A percentile compares a stretch with the other conserved stretches of the same genome.
These are phyloP conservation scores for Tridacna crocea DNA, from an alignment of 2,888 invertebrate genomes.

Conservation along the genomic window DNA sequence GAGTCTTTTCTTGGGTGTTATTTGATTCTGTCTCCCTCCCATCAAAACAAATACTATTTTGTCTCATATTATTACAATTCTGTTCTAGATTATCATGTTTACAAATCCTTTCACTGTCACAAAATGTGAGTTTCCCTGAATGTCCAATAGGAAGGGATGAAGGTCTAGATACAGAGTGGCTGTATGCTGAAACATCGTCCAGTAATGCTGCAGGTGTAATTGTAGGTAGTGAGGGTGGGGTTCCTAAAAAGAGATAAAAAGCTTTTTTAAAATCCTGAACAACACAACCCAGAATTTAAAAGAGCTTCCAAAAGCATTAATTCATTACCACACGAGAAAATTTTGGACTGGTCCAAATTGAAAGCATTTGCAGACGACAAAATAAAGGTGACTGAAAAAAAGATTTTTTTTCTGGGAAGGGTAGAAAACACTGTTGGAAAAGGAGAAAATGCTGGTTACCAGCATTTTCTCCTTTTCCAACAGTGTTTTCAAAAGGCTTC, in stretches of 20 bases:
- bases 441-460: no score
- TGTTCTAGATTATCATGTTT: neutral
- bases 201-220: conserved; percentile 4
- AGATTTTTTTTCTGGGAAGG: no score
- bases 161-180: conserved; percentile 1
- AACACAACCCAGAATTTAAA: no score
- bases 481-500: no score
- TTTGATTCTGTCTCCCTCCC: neutral
- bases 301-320: no score
- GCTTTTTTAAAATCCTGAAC: conserved; percentile 45
- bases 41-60: neutral
- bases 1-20: neutral
- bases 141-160: neutral
- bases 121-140: neutral
- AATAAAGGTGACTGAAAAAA: no score
- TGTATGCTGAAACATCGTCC: neutral
- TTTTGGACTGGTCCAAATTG: no score
- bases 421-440: no score
- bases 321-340: no score
- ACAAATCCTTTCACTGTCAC: neutral
- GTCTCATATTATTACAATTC: neutral
- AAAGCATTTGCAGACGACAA: no score
- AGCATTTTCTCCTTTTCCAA: no score
- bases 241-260: neutral
- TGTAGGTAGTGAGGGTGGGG: neutral